Percentiles rank a stretch among this genome's conserved stretches.
These are phyloP conservation scores for Centropus unirufus DNA, from an alignment of 2,113 vertebrate genomes.

Conservation along the genomic window DNA sequence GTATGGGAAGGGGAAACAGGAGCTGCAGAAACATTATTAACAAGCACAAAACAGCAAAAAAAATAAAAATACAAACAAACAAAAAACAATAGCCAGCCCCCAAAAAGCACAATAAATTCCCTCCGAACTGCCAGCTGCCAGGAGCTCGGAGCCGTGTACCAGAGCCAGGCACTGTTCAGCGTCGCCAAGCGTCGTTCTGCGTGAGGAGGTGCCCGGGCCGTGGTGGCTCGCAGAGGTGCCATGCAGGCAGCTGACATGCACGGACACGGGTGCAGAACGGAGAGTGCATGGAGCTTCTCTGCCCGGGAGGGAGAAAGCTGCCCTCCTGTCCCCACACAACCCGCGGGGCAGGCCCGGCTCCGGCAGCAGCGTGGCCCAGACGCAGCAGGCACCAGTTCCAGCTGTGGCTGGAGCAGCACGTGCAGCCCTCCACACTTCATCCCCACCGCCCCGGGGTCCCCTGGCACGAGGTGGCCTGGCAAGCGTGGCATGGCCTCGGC, in stretches of 20 bases:
- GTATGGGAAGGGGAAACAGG: constrained; percentile 20
- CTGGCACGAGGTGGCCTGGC: neutral
- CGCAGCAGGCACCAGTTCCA: neutral
- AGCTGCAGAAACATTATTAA: constrained; percentile 58
- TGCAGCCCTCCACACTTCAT: neutral
- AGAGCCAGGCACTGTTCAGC: neutral
- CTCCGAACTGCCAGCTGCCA: constrained; percentile 12
- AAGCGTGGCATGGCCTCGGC: neutral
- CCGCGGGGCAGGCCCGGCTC: neutral
- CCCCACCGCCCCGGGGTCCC: neutral
- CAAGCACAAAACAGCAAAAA: constrained; percentile 50
- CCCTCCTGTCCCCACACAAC: neutral
- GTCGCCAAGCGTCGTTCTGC: fast-evolving
- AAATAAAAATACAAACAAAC: constrained; percentile 22
- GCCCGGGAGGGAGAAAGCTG: neutral
- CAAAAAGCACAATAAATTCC: constrained; percentile 28
- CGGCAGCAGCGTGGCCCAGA: fast-evolving
- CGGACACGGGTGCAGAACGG: neutral
- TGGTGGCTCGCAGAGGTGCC: constrained; percentile 22
- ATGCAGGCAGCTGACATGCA: constrained; percentile 35
- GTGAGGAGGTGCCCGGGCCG: neutral
- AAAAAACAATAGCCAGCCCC: constrained; percentile 52
- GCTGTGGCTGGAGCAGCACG: neutral
- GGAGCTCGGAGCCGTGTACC: neutral
- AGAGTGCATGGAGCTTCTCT: neutral